A percentile compares a stretch with the other conserved stretches of the same genome.
phyloP scores from a whole-genome alignment of 2,113 vertebrate species.

The Catharus bicknelli region DNA sequence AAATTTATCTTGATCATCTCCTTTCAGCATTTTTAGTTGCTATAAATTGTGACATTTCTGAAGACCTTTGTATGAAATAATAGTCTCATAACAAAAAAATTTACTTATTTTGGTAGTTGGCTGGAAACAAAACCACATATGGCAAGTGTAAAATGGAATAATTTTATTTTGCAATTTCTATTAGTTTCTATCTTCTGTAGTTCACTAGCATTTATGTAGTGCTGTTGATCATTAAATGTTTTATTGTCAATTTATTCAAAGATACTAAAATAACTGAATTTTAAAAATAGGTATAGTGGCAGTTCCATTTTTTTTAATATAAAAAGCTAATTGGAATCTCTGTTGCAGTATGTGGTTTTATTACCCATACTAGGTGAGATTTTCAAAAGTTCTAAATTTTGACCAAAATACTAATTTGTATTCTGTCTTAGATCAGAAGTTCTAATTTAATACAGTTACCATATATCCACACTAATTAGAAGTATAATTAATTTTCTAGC shows the following conservation, averaged over 20 bases:
- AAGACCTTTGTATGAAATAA: constrained; percentile 10
- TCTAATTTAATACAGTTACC: neutral
- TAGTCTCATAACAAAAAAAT: neutral
- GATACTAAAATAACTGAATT: neutral
- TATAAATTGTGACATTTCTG: neutral
- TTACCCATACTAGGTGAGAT: neutral
- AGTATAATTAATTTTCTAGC: neutral
- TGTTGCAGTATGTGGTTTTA: neutral
- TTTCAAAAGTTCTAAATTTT: neutral
- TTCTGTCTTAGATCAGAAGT: neutral
- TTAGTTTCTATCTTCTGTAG: constrained; percentile 8
- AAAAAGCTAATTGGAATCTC: neutral
- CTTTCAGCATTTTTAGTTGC: constrained; percentile 13
- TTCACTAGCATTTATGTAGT: neutral
- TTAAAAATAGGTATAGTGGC: neutral
- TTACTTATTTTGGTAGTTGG: constrained; percentile 21
- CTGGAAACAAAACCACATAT: constrained; percentile 18
- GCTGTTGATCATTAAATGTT: constrained; percentile 26
- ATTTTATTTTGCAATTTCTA: constrained; percentile 32
- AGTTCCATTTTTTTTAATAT: neutral
- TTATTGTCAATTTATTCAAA: constrained; percentile 20
- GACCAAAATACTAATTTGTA: neutral
- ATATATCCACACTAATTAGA: neutral
- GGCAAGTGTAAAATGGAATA: constrained; percentile 11
- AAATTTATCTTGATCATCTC: neutral